Conservation (phyloP, 2,113 vertebrate genomes). For the Platanista minor region DNA sequence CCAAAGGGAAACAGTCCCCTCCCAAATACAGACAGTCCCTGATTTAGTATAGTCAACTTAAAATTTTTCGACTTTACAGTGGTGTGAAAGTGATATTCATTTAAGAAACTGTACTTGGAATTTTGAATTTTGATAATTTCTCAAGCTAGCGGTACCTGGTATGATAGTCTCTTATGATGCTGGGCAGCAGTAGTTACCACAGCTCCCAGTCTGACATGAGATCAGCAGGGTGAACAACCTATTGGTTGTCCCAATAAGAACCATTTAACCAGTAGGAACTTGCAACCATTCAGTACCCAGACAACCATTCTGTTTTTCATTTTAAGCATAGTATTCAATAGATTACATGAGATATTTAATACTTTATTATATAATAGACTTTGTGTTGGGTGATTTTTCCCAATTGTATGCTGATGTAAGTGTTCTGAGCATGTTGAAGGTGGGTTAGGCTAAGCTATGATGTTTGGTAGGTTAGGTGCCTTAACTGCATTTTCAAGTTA, state of each 20-base stretch:
- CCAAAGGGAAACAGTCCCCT: fast-evolving
- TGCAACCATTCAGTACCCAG: background rate
- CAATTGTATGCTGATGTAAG: background rate
- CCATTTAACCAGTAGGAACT: background rate
- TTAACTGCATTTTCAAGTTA: background rate
- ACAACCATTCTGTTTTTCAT: background rate
- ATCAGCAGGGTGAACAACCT: background rate
- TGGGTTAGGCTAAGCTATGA: background rate
- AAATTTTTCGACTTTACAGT: background rate
- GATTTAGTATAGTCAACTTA: background rate
- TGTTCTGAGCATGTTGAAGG: background rate
- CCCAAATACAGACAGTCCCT: background rate
- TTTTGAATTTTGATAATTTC: background rate
- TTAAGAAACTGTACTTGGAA: background rate
- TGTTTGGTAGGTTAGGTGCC: too few species aligned
- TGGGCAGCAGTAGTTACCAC: background rate
- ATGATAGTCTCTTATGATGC: background rate
- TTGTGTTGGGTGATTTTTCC: background rate
- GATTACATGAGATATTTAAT: background rate
- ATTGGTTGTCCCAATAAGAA: background rate
- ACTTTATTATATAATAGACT: background rate
- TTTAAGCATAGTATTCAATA: background rate
- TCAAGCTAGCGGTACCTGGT: background rate
- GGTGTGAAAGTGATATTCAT: background rate
- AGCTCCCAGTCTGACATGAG: background rate